These are phyloP conservation scores for Illadopsis cleaveri DNA, from an alignment of 2,113 vertebrate species.

Conservation along the genomic window DNA sequence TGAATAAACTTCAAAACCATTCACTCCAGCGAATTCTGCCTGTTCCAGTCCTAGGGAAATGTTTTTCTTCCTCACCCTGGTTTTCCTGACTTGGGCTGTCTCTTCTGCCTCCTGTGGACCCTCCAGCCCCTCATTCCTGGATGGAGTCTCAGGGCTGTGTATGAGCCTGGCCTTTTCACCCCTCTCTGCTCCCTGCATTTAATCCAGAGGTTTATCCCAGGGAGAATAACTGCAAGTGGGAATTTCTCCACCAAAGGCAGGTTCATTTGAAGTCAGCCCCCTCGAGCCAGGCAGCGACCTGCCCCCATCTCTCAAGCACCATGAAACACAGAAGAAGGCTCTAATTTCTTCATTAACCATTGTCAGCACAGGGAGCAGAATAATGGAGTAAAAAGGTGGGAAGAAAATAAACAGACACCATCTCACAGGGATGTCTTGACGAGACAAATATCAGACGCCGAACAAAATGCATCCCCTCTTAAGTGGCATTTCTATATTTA, in stretches of 20 bases:
- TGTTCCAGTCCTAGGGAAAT: background rate
- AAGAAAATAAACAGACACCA: constrained; percentile 38
- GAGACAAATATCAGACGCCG: background rate
- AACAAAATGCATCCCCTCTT: constrained; percentile 43
- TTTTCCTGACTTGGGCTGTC: background rate
- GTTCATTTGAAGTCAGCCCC: background rate
- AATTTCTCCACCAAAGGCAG: background rate
- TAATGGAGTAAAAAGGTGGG: background rate
- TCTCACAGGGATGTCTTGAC: background rate
- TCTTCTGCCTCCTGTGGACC: background rate
- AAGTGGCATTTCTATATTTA: constrained; percentile 52
- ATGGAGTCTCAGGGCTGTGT: background rate
- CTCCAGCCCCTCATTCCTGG: background rate
- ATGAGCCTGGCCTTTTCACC: background rate
- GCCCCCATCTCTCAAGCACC: background rate
- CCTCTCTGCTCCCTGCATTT: background rate
- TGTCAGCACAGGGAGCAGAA: background rate
- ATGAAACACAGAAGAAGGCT: background rate
- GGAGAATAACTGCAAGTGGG: background rate
- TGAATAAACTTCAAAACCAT: background rate
- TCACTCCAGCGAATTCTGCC: background rate
- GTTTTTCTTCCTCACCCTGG: background rate
- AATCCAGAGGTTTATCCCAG: background rate
- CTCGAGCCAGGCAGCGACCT: background rate
- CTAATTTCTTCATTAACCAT: background rate